Evolutionary conservation across 2,888 invertebrate species (phyloP).

Genomic region (Flexamia atlantica): DNA sequence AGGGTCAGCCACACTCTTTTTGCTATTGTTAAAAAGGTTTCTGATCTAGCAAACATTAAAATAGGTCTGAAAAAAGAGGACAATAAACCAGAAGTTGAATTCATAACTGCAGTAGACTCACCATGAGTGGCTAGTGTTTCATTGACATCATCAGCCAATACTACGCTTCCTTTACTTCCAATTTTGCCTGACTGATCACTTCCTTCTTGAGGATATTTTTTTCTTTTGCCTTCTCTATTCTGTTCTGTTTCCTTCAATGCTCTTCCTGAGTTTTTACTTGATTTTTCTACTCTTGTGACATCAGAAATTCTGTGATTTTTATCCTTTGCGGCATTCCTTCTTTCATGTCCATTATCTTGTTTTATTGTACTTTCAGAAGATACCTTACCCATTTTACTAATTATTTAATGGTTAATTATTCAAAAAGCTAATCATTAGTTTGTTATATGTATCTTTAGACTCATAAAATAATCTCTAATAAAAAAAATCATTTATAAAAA

Average conservation of each 20-base stretch:
- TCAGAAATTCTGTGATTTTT: background rate
- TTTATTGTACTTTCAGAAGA: background rate
- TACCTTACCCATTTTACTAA: too few relatives aligned
- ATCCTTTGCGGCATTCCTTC: background rate
- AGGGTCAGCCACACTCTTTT: constrained; percentile 38
- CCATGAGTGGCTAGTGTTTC: background rate
- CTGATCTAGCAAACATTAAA: constrained; percentile 7
- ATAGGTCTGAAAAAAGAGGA: background rate
- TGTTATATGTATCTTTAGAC: too few relatives aligned
- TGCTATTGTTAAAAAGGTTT: constrained; percentile 1
- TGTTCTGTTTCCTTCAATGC: background rate
- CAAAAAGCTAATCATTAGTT: too few relatives aligned
- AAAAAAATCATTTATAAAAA: too few relatives aligned
- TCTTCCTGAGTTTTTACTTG: background rate
- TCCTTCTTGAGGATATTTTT: background rate
- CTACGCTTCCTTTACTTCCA: background rate
- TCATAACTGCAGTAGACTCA: background rate
- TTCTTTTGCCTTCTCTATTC: background rate
- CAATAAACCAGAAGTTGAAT: background rate
- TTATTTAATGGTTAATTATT: too few relatives aligned
- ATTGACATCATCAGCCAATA: background rate
- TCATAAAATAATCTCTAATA: too few relatives aligned
- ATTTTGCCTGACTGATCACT: background rate
- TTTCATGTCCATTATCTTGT: background rate
- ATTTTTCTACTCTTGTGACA: background rate